Evolutionary conservation across 2,888 invertebrate genomes (phyloP).

Genomic region (Drosophila gaucha): DNA sequence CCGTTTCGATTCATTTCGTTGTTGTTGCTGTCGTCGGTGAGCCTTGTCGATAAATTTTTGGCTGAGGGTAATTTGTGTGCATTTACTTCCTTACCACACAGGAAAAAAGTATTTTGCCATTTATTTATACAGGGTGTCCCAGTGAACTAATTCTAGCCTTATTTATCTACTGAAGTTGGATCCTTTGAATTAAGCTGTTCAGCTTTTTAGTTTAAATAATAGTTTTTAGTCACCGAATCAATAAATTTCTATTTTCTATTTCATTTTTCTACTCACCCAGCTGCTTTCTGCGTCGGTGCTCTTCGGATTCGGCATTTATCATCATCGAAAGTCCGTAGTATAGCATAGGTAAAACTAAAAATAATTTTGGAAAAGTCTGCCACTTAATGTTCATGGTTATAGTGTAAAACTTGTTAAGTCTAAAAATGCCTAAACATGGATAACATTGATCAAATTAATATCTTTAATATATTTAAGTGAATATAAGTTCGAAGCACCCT

Average conservation of each 20-base stretch:
- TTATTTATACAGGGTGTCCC: constrained; percentile 56
- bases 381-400: constrained; percentile 45
- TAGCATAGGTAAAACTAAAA: constrained; percentile 53
- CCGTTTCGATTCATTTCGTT: constrained; percentile 43
- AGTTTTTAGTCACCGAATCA: too few species aligned
- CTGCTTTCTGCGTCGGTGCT: constrained; percentile 38
- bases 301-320: constrained; percentile 35
- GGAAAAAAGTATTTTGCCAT: constrained; percentile 12
- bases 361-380: constrained; percentile 57
- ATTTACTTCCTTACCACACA: constrained; percentile 55
- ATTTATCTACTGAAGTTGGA: not conserved
- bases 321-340: constrained; percentile 41
- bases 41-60: constrained; percentile 57
- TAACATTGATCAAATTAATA: not conserved
- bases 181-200: not conserved
- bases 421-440: not conserved
- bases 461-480: not conserved
- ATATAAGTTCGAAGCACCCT: constrained; percentile 52
- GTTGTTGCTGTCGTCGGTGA: constrained; percentile 10
- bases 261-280: constrained; percentile 46
- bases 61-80: constrained; percentile 67
- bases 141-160: not conserved
- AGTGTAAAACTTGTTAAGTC: not conserved
- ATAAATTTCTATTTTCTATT: too few species aligned
- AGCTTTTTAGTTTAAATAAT: constrained; percentile 13